These are phyloP conservation scores for Sternotherus odoratus DNA, from an alignment of 2,797 vertebrate genomes.

Conservation along the genomic window DNA sequence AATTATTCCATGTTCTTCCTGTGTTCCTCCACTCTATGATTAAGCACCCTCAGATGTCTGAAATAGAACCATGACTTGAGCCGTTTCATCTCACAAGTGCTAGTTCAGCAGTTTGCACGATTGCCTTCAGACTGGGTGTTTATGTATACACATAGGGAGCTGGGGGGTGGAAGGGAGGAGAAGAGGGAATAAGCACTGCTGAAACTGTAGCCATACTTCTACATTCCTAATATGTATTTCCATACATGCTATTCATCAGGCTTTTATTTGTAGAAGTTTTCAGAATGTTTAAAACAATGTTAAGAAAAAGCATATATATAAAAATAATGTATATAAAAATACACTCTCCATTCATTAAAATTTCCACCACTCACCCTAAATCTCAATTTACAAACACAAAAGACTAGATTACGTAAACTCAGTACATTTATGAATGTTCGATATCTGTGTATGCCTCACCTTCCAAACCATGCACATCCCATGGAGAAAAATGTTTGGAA, in stretches of 20 bases:
- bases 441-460: background rate
- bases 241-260: background rate
- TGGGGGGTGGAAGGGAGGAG: background rate
- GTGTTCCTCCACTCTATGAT: background rate
- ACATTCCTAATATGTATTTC: background rate
- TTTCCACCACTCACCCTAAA: background rate
- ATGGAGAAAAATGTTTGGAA: background rate
- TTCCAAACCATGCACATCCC: background rate
- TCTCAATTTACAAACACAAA: background rate
- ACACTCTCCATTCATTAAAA: background rate
- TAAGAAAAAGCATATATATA: background rate
- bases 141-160: background rate
- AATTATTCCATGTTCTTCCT: background rate
- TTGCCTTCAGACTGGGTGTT: background rate
- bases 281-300: background rate
- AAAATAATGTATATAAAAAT: background rate
- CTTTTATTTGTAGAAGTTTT: background rate
- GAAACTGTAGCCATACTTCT: background rate
- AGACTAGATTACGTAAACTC: background rate
- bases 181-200: background rate
- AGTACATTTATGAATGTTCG: background rate
- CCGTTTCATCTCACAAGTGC: background rate
- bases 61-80: background rate
- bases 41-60: background rate
- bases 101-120: background rate